These are phyloP conservation scores for Malurus alboscapulatus DNA, from an alignment of 2,113 vertebrate genomes.

Conservation along the genomic window DNA sequence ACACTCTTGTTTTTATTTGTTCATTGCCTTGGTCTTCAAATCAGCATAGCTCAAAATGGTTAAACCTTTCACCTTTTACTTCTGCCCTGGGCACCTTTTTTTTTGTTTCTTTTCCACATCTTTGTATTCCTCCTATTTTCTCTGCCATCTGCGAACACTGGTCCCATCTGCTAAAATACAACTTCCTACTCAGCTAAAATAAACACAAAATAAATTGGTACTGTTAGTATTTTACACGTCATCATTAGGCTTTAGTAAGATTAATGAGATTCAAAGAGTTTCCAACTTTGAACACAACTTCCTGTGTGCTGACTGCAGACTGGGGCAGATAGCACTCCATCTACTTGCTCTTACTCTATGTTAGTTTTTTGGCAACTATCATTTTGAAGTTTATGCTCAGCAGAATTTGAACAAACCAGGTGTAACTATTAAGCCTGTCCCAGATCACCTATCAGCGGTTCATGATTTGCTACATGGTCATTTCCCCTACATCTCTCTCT, in stretches of 20 bases:
- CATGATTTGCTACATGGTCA: not conserved
- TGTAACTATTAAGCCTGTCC: not conserved
- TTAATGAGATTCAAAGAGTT: slow-evolving; percentile 6
- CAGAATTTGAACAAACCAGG: not conserved
- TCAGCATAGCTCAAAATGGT: not conserved
- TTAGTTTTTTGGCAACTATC: not conserved
- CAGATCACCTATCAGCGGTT: not conserved
- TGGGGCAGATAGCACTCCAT: not conserved
- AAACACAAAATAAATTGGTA: slow-evolving; percentile 7
- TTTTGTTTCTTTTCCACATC: not conserved
- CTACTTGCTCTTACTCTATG: not conserved
- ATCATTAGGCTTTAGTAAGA: slow-evolving; percentile 35
- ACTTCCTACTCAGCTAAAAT: slow-evolving; percentile 24
- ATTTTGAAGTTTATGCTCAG: not conserved
- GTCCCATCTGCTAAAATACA: slow-evolving; percentile 31
- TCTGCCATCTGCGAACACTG: slow-evolving; percentile 1
- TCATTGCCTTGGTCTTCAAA: not conserved
- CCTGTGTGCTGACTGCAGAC: not conserved
- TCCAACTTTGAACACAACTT: not conserved
- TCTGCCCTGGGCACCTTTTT: not conserved
- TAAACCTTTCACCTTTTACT: not conserved
- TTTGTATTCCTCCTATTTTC: not conserved
- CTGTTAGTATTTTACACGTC: slow-evolving; percentile 12
- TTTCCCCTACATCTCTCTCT: not conserved
- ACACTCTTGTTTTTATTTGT: slow-evolving; percentile 29